Conservation (phyloP, 2,113 vertebrate genomes). For the Gracilinanus agilis region DNA sequence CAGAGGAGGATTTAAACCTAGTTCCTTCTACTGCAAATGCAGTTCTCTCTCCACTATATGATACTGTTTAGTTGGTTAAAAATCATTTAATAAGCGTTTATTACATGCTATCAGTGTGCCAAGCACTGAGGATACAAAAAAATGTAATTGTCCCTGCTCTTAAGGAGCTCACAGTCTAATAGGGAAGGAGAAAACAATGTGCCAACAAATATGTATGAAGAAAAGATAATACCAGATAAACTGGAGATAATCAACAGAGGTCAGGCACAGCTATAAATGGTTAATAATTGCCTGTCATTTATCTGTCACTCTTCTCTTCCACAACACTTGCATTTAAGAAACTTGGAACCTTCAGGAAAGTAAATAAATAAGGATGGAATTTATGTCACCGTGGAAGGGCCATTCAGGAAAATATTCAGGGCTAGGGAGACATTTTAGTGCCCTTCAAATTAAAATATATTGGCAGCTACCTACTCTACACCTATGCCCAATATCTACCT, state of each 20-base stretch:
- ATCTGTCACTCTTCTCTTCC: background rate
- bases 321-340: background rate
- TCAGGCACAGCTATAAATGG: background rate
- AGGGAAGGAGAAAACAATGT: background rate
- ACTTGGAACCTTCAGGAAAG: constrained; percentile 7
- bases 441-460: background rate
- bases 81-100: background rate
- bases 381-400: constrained; percentile 2
- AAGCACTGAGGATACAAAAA: background rate
- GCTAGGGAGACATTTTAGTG: background rate
- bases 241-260: background rate
- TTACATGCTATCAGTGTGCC: background rate
- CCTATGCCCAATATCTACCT: background rate
- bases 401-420: background rate
- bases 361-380: background rate
- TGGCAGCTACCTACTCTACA: background rate
- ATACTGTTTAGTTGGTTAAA: background rate
- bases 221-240: background rate
- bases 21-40: background rate
- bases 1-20: background rate
- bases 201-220: background rate
- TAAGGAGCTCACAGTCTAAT: background rate
- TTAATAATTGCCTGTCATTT: background rate
- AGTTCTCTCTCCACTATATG: background rate
- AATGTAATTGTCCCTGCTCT: background rate